Evolutionary conservation across 1,140 invertebrate species (phyloP).

Genomic region (Pentalonia nigronervosa): DNA sequence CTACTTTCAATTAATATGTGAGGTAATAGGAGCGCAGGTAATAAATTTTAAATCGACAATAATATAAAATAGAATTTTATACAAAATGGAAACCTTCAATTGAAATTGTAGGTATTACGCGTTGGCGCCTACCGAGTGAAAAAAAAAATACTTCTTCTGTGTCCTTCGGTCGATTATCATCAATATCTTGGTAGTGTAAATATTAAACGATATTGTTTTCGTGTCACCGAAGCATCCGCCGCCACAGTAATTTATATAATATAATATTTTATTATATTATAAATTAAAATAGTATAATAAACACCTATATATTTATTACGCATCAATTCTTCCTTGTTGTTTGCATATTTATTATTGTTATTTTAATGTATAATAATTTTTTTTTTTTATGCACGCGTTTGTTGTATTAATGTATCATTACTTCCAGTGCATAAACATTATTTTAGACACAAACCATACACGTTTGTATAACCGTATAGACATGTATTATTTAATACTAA

Average conservation of each 20-base stretch:
- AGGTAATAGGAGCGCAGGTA: background rate
- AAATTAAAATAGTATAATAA: background rate
- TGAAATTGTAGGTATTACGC: slow-evolving; percentile 8
- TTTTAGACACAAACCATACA: background rate
- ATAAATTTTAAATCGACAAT: background rate
- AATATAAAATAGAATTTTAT: slow-evolving; percentile 20
- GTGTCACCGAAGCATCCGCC: background rate
- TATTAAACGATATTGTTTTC: background rate
- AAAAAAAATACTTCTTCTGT: background rate
- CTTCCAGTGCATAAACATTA: background rate
- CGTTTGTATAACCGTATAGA: background rate
- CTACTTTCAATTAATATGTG: background rate
- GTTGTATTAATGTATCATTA: background rate
- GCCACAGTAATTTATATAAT: background rate
- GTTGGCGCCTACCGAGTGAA: background rate
- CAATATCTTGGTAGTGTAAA: background rate
- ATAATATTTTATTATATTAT: background rate
- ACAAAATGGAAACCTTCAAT: slow-evolving; percentile 1
- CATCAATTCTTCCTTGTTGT: background rate
- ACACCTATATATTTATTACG: background rate
- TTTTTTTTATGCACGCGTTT: background rate
- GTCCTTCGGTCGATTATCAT: slow-evolving; percentile 7
- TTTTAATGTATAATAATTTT: background rate
- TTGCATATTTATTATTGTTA: background rate
- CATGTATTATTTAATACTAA: background rate